Conservation (phyloP, 2,888 invertebrate genomes). For the Polyommatus icarus region DNA sequence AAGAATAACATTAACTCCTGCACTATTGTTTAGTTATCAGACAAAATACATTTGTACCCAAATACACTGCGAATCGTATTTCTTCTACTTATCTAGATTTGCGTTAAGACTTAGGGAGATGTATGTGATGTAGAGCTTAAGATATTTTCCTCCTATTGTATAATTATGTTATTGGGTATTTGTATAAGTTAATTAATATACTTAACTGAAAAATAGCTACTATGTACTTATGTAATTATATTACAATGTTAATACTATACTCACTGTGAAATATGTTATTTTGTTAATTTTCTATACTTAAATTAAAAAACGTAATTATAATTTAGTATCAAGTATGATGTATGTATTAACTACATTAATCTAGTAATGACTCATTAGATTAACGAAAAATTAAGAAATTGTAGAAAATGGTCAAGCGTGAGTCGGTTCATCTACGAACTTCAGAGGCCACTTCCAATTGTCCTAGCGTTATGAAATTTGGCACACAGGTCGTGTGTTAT, state of each 20-base stretch:
- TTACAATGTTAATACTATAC: too few relatives aligned
- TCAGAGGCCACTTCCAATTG: too few relatives aligned
- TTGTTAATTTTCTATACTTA: too few relatives aligned
- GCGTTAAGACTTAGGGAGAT: slow-evolving; percentile 15
- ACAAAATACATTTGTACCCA: slow-evolving; percentile 25
- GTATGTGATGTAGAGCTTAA: neutral
- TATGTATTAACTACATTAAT: neutral
- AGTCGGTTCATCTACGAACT: too few relatives aligned
- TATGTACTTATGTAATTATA: too few relatives aligned
- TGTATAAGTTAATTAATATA: neutral
- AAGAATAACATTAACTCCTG: neutral
- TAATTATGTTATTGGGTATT: neutral
- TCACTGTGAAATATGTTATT: too few relatives aligned
- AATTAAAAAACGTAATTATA: too few relatives aligned
- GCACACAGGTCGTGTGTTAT: too few relatives aligned
- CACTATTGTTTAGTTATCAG: neutral
- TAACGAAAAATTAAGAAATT: too few relatives aligned
- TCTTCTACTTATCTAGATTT: slow-evolving; percentile 25
- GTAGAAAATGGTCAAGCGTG: too few relatives aligned
- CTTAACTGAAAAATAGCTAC: neutral
- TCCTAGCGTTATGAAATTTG: too few relatives aligned
- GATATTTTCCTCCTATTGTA: neutral
- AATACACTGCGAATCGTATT: slow-evolving; percentile 17
- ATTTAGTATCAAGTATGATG: neutral
- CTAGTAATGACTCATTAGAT: neutral